Base-by-base conservation (phyloP, 64 coral and sea anemone genomes). In the Stylophora pistillata region DNA sequence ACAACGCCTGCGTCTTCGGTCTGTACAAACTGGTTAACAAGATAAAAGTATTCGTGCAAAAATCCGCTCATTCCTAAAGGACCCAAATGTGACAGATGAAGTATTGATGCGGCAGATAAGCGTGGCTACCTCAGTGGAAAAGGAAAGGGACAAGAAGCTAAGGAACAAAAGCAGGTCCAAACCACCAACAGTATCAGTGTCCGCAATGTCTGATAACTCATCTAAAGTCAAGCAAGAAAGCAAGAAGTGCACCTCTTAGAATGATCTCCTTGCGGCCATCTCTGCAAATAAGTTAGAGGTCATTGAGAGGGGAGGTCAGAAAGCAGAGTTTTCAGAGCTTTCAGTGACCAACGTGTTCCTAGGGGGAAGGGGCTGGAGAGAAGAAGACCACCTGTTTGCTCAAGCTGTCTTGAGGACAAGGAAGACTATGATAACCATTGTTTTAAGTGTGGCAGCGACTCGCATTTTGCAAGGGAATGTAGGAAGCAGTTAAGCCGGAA, bases 401-500 rank as follows among this genome's bases (percentile, higher is more conserved):
- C 75, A 41, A 72, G 41, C 25, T 91, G 93, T 28, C 33, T 66
- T 17, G 71, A 91, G 1, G 73, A 41, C 17, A 78, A 81, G 15
- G 73, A 59, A 1, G 71, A 91, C 14, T 81, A 74, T 65, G 92
- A 89, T 69, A 81, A 81, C 32, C 94, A 91, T 69, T 95, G 93
- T n/a, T 95, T 95, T 27, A 90, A 87, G 76, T 95, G 93, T 95
- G 93, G 88, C 3, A 88, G 88, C 82, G 77, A 68, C 3, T 53
- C 58, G 1, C 88, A 89, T 55, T 89, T 89, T 80, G 89, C 89
- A 15, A 53, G 84, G 16, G 71, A 26, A 30, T 86, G 84, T 56
- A n/a, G 71, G 41, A 72, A 78, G 18, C 33, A 72, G 66, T 41
- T 27, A 86, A 86, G 73, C 84, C 15, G 68, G 84, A 71, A n/a